Conservation (phyloP, 2,113 vertebrate genomes). For the Tragelaphus buxtoni region DNA sequence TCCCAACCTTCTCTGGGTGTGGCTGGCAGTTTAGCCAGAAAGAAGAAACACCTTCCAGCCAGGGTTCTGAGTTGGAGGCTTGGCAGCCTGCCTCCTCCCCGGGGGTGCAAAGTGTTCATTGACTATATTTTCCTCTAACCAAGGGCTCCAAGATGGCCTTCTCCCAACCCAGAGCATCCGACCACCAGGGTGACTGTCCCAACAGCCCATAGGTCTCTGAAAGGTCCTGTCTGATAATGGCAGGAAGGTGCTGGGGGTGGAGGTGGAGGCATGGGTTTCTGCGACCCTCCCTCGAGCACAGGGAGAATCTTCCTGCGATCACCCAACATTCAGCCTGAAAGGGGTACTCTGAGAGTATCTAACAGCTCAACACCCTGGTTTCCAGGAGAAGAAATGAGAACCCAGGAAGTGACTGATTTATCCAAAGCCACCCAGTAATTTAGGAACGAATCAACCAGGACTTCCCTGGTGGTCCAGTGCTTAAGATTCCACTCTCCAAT, state of each 20-base stretch:
- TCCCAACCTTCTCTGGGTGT: neutral
- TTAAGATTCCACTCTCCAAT: neutral
- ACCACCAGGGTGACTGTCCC: neutral
- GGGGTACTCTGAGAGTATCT: neutral
- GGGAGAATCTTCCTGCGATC: neutral
- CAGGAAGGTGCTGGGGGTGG: neutral
- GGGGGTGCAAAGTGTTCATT: neutral
- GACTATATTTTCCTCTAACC: neutral
- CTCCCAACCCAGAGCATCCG: neutral
- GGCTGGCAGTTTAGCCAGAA: neutral
- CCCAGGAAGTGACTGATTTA: neutral
- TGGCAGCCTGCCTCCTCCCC: rapidly evolving
- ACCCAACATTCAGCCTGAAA: neutral
- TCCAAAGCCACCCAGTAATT: neutral
- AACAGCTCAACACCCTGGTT: neutral
- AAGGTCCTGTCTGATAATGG: neutral
- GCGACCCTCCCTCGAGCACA: neutral
- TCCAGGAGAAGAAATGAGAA: neutral
- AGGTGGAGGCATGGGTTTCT: neutral
- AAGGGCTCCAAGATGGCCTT: neutral
- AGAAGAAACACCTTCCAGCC: slow-evolving; percentile 41
- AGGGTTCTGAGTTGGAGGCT: neutral
- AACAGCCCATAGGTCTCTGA: neutral
- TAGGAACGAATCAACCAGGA: neutral
- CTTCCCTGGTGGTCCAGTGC: neutral